Conservation (phyloP, 2,797 vertebrate genomes). For the Alectoris magna region DNA sequence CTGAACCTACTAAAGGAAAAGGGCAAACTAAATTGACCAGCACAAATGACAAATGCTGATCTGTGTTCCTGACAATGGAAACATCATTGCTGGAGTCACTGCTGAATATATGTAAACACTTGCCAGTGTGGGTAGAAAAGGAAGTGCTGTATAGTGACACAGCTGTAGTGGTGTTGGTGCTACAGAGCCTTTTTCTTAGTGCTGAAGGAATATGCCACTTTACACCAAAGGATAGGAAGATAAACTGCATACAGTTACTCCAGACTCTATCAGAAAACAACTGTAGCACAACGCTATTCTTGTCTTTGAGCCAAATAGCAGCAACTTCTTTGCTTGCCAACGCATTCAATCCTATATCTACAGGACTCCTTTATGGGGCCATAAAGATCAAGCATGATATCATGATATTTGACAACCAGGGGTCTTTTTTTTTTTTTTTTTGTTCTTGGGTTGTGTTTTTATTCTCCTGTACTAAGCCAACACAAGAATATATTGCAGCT, state of each 20-base stretch:
- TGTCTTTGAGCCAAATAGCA: conserved; percentile 16
- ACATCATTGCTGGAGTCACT: background rate
- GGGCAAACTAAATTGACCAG: background rate
- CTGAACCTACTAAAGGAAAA: background rate
- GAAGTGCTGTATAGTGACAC: background rate
- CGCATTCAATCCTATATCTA: background rate
- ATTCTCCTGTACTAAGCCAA: background rate
- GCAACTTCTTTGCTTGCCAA: background rate
- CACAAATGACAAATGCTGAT: background rate
- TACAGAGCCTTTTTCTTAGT: background rate
- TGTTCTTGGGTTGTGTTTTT: background rate
- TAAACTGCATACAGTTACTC: background rate
- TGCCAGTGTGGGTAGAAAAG: background rate
- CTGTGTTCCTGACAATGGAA: background rate
- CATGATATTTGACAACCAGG: background rate
- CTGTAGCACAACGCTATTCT: background rate
- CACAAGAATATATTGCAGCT: conserved; percentile 15
- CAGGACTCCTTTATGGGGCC: background rate
- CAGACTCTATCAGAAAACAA: conserved; percentile 9
- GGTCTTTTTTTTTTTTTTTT: background rate
- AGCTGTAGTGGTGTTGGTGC: background rate
- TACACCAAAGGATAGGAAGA: background rate
- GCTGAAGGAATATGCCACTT: background rate
- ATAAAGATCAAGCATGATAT: conserved; percentile 16
- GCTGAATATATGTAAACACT: background rate